A percentile compares a stretch with the other conserved stretches of the same genome.
phyloP scores from a whole-genome alignment of 2,113 vertebrate genomes.

The Etheostoma cragini region DNA sequence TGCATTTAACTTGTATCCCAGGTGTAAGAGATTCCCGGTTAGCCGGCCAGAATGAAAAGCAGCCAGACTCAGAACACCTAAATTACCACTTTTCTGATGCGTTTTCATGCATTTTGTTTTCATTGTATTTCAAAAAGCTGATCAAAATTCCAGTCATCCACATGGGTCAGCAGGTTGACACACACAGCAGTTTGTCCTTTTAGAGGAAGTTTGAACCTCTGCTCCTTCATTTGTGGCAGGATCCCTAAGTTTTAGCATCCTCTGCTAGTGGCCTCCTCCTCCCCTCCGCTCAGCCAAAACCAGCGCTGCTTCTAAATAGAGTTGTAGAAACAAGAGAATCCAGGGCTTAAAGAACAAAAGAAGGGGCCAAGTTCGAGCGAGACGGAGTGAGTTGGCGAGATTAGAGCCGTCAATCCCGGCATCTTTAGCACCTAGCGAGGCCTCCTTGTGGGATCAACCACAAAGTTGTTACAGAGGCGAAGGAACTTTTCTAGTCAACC shows the following conservation, averaged over 20 bases:
- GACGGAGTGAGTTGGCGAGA: constrained; percentile 67
- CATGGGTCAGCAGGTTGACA: constrained; percentile 5
- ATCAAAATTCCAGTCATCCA: not conserved
- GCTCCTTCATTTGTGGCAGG: constrained; percentile 3
- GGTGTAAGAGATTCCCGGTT: constrained; percentile 29
- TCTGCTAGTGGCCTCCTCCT: constrained; percentile 17
- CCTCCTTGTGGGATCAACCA: constrained; percentile 73
- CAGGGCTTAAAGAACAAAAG: constrained; percentile 83
- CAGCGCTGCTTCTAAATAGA: constrained; percentile 73
- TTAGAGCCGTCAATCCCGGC: constrained; percentile 80
- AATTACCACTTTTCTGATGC: constrained; percentile 1
- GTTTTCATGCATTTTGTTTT: not conserved
- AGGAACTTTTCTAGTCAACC: constrained; percentile 71
- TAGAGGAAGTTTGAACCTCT: not conserved
- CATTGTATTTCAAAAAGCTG: not conserved
- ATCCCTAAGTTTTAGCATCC: not conserved
- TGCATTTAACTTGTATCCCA: constrained; percentile 11
- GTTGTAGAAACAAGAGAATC: constrained; percentile 75
- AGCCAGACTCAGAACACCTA: not conserved
- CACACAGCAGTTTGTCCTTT: not conserved
- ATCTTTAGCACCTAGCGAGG: constrained; percentile 58
- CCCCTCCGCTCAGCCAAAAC: constrained; percentile 14
- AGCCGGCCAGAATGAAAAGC: not conserved
- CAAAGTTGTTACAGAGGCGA: constrained; percentile 75
- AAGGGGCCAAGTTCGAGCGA: constrained; percentile 67